Evolutionary conservation across 2,113 vertebrate species (phyloP), one percentile per base, ranked within the genome.

Genomic region (Struthidea cinerea): DNA sequence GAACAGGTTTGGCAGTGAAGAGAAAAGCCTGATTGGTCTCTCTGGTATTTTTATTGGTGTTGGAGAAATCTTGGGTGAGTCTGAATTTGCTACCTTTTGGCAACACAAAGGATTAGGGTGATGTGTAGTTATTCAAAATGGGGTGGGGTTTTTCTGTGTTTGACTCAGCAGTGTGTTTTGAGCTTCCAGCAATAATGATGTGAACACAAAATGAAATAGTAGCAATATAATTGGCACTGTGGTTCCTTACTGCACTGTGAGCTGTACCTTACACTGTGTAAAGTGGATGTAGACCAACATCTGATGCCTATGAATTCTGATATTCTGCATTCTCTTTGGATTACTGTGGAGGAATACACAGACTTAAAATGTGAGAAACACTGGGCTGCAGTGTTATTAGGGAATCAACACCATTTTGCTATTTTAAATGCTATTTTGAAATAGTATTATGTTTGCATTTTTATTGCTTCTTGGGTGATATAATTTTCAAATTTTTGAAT

Each of bases 11-110:
- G 99, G 99, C 50, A 81, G 95, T 3, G 98, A 99, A 37, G 99
- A 99, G 49, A 99, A 99, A 96, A 98, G 99, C 91, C 97, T 99
- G 21, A 99, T 99, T 80, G 99, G 99, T 42, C 98, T 99, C 39
- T 99, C 99, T 53, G 99, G 99, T n/a, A 99, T 99, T 79, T 99
- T 98, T 96, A 99, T 99, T 44, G 99, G 99, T 61, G 84, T 99
- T 35, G 99, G 99, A 68, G 99, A 99, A 97, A 99, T 99, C 94
- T 86, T 99, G 83, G 99, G 99, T 99, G 93, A 96, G 98, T 98
- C 46, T 57, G 17, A 84, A 73, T 16, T 75, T 69, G 52, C 28
- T 57, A 0, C 23, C 4, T 91, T 76, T 9, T 6, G 47, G 41
- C 30, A 46, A 44, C 65, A 47, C 30, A 80, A 63, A 53, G 7